phyloP scores from a whole-genome alignment of 1,140 invertebrate species.

The Drosophila paulistorum region DNA sequence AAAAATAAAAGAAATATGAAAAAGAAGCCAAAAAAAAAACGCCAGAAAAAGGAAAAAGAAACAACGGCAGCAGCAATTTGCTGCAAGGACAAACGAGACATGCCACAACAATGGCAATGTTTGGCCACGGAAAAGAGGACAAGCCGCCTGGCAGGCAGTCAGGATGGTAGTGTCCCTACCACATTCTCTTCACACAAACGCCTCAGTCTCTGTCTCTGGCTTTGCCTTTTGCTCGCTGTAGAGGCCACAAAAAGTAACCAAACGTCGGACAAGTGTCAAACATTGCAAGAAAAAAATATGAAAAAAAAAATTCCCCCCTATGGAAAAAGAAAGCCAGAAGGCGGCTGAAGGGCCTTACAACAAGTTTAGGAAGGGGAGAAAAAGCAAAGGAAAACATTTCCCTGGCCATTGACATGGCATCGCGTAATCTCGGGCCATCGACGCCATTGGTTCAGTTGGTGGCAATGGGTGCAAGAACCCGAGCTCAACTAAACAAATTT shows the following conservation, averaged over 20 bases:
- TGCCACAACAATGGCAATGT: slow-evolving; percentile 70
- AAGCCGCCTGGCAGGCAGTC: slow-evolving; percentile 33
- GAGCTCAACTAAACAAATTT: slow-evolving; percentile 15
- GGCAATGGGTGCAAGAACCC: neutral
- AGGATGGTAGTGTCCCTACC: neutral
- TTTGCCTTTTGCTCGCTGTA: slow-evolving; percentile 1
- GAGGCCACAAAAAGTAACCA: slow-evolving; percentile 53
- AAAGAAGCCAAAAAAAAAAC: slow-evolving; percentile 20
- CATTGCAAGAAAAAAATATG: slow-evolving; percentile 27
- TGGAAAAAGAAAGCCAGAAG: slow-evolving; percentile 37
- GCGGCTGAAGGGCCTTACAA: slow-evolving; percentile 10
- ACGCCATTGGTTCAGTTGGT: neutral
- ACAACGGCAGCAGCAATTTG: slow-evolving; percentile 63
- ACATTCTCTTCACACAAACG: neutral
- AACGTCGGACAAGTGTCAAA: slow-evolving; percentile 57
- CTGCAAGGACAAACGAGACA: slow-evolving; percentile 66
- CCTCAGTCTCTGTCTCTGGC: neutral
- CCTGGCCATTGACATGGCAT: slow-evolving; percentile 39
- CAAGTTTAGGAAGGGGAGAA: slow-evolving; percentile 24
- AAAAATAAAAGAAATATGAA: slow-evolving; percentile 25
- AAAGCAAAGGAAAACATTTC: slow-evolving; percentile 42
- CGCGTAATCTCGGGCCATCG: slow-evolving; percentile 21
- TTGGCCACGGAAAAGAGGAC: slow-evolving; percentile 45
- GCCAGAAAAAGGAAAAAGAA: slow-evolving; percentile 35
- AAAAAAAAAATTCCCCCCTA: slow-evolving; percentile 3